A percentile compares a stretch with the other conserved stretches of the same genome.
These are phyloP conservation scores for Leptopilina myrica DNA, from an alignment of 2,888 invertebrate species.

Conservation along the genomic window DNA sequence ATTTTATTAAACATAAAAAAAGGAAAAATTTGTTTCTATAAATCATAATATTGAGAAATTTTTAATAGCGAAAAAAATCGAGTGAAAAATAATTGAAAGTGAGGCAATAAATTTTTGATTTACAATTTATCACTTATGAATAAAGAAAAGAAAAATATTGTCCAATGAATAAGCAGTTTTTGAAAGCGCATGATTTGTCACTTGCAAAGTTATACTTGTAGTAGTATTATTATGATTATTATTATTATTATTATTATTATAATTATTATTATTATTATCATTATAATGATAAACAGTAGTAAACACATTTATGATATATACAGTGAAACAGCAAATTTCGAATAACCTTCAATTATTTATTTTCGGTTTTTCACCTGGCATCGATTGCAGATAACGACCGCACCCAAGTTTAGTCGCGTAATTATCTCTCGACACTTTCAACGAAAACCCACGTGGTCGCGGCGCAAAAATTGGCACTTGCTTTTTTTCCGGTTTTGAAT, in stretches of 20 bases:
- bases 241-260: no score
- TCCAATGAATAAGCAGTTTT: not conserved
- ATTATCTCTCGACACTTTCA: not conserved
- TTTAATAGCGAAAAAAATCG: no score
- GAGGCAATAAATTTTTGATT: not conserved
- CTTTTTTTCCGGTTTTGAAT: not conserved
- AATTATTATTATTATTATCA: no score
- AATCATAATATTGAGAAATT: no score
- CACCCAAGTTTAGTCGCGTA: constrained; percentile 20
- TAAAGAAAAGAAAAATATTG: not conserved
- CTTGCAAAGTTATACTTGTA: not conserved
- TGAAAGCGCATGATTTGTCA: constrained; percentile 6
- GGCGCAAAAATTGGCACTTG: not conserved
- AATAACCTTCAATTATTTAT: constrained; percentile 32
- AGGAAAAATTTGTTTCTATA: no score
- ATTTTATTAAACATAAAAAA: no score
- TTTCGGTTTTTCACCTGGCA: constrained; percentile 16
- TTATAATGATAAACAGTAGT: not conserved
- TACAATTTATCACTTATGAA: not conserved
- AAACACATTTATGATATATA: not conserved
- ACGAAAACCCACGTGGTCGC: constrained; percentile 23
- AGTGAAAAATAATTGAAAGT: not conserved
- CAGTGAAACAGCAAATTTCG: constrained; percentile 23
- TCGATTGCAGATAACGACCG: constrained; percentile 35
- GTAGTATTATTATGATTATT: no score